A percentile compares a stretch with the other conserved stretches of the same genome.
phyloP scores from a whole-genome alignment of 2,797 vertebrate genomes.

The Acanthurus lineatus region DNA sequence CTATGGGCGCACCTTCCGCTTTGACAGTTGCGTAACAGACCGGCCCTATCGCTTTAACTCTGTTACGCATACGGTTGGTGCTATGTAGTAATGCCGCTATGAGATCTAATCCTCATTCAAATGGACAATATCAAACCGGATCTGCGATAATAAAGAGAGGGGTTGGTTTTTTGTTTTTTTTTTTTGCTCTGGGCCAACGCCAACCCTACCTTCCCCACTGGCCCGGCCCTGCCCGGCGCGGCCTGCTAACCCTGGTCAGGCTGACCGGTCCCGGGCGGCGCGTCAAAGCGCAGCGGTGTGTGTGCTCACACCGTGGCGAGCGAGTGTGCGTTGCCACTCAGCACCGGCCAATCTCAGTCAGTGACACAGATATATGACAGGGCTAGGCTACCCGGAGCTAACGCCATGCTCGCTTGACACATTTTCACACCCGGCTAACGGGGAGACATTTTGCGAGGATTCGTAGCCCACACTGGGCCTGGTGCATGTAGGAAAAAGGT shows the following conservation, averaged over 20 bases:
- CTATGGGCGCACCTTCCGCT: constrained; percentile 76
- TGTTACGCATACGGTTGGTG: constrained; percentile 30
- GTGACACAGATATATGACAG: constrained; percentile 59
- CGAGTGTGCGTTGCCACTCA: constrained; percentile 25
- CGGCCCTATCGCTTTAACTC: constrained; percentile 57
- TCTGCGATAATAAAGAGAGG: constrained; percentile 18
- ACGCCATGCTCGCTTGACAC: constrained; percentile 39
- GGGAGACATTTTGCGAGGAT: constrained; percentile 17
- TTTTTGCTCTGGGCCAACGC: constrained; percentile 56
- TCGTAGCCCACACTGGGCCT: constrained; percentile 39
- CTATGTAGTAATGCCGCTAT: constrained; percentile 33
- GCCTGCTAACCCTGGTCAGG: constrained; percentile 56
- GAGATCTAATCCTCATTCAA: constrained; percentile 27
- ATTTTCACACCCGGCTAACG: constrained; percentile 22
- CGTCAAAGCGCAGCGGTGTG: constrained; percentile 47
- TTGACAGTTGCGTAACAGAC: constrained; percentile 80
- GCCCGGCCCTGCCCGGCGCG: constrained; percentile 37
- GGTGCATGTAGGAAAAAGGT: constrained; percentile 47
- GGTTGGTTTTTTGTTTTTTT: too few relatives aligned
- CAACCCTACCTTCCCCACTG: constrained; percentile 39
- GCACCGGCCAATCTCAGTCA: constrained; percentile 55
- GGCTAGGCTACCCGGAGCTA: constrained; percentile 62
- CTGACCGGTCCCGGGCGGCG: constrained; percentile 63
- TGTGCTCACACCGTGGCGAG: constrained; percentile 21
- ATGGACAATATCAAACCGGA: constrained; percentile 23